Base-by-base conservation (phyloP, 2,113 vertebrate species). In the Syngnathoides biaculeatus region DNA sequence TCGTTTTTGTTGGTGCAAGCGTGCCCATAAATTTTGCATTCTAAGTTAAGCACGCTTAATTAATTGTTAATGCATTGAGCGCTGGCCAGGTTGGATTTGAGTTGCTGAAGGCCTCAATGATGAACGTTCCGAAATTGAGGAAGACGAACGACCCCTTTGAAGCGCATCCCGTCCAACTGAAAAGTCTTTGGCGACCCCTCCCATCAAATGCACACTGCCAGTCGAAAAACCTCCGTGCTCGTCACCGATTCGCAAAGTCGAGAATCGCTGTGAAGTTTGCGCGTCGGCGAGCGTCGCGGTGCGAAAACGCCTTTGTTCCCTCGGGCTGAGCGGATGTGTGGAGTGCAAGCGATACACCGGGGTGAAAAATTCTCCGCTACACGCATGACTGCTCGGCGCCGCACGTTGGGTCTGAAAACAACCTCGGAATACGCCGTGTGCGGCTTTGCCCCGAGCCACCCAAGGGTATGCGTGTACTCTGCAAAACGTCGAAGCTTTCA, bases 251-350 rank as follows among this genome's bases (percentile, higher is more conserved):
- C 3, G n/a, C 43, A 43, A 62, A 45, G 39, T 26, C n/a, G n/a
- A 43, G n/a, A 61, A n/a, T 62, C 7, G 22, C n/a, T 62, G 40
- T 26, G 40, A 62, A 57, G 38, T 43, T 62, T 26, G 39, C 4
- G 60, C 38, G 10, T 61, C 39, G 24, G n/a, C 12, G 15, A 24
- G 39, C 24, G 39, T n/a, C 1, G 38, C 35, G 53, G 26, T 6
- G 60, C 13, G 22, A 43, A 10, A 43, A 62, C 60, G 26, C 42
- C 57, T 61, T 19, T 43, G 40, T 26, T 62, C 40, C 60, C 39
- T 15, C 60, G 60, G 60, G 60, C n/a, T 22, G n/a, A 62, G 60
- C 40, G 13, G 60, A 62, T 24, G 39, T 15, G n/a, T 62, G 60
- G n/a, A 39, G n/a, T 43, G 60, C 40, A 24, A 26, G 26, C 19